These are phyloP conservation scores for Oryctolagus cuniculus DNA, from an alignment of 2,113 vertebrate species.

Conservation along the genomic window DNA sequence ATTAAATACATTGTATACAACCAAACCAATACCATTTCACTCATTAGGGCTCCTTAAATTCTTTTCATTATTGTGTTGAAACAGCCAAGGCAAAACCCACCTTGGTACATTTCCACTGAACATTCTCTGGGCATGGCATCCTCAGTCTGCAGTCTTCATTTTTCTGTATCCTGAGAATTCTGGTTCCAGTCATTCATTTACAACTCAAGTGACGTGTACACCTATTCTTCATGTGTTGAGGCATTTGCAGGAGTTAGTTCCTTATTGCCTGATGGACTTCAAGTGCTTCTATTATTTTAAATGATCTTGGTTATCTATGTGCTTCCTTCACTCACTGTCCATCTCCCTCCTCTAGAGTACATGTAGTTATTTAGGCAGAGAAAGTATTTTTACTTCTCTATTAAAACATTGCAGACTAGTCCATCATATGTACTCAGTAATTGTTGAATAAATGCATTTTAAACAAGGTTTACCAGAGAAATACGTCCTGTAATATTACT, in stretches of 20 bases:
- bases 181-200: background rate
- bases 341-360: background rate
- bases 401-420: background rate
- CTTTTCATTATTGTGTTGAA: background rate
- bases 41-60: background rate
- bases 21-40: background rate
- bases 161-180: background rate
- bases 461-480: background rate
- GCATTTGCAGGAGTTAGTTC: background rate
- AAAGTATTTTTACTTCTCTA: background rate
- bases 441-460: background rate
- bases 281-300: background rate
- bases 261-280: background rate
- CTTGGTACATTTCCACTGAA: background rate
- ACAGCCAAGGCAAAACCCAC: background rate
- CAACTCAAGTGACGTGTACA: background rate
- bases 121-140: background rate
- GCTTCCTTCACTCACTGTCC: background rate
- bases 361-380: background rate
- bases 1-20: rapidly evolving
- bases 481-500: background rate
- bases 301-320: background rate
- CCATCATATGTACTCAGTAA: background rate
- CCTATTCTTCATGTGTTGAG: background rate
- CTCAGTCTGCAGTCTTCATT: background rate